phyloP scores from a whole-genome alignment of 1,140 invertebrate genomes.

The Nebria ingens region DNA sequence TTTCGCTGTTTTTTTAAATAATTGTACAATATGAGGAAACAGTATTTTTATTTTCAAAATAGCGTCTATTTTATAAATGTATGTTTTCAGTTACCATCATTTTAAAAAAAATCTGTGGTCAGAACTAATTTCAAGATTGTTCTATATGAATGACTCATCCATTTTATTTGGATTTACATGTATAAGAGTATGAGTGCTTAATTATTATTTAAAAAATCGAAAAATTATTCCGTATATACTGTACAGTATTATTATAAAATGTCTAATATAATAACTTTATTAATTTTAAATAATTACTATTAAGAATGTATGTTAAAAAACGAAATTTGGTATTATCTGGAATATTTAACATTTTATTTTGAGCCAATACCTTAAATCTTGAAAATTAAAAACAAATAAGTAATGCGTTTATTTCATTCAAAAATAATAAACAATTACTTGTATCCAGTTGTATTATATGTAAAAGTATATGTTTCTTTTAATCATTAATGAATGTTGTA shows the following conservation, averaged over 20 bases:
- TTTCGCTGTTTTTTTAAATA: not conserved
- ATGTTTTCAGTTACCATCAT: not conserved
- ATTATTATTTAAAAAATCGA: not conserved
- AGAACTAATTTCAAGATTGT: not conserved
- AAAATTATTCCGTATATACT: constrained; percentile 11
- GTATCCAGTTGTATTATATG: no score
- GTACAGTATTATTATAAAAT: constrained; percentile 20
- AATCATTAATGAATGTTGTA: no score
- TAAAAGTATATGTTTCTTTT: no score
- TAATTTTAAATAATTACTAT: no score
- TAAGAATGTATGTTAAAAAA: no score
- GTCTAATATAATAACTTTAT: no score
- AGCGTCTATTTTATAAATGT: not conserved
- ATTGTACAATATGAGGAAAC: no score
- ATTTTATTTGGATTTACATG: no score
- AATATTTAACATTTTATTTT: not conserved
- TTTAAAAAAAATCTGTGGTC: not conserved
- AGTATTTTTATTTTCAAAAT: not conserved
- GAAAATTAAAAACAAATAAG: constrained; percentile 14
- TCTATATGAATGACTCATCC: constrained; percentile 3
- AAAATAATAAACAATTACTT: no score
- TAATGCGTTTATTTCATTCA: no score
- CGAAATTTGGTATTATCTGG: no score
- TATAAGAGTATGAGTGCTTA: not conserved
- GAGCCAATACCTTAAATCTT: not conserved